A percentile compares a stretch with the other conserved stretches of the same genome.
These are phyloP conservation scores for Iphiclides podalirius DNA, from an alignment of 2,888 invertebrate genomes.

Conservation along the genomic window DNA sequence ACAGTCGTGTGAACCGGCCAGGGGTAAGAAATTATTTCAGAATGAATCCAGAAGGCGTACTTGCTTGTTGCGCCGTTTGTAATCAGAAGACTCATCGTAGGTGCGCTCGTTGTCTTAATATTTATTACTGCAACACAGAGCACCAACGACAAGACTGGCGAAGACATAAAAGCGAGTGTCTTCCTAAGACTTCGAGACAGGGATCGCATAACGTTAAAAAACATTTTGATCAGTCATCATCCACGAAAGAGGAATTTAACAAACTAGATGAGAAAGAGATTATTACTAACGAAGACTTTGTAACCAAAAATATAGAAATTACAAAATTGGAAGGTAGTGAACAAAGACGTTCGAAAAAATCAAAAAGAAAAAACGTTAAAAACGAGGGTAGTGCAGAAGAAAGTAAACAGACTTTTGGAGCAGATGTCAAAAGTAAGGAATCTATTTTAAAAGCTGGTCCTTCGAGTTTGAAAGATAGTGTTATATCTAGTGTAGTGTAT, in stretches of 20 bases:
- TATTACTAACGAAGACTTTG: slow-evolving; percentile 33
- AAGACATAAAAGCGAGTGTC: slow-evolving; percentile 84
- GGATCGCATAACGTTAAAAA: slow-evolving; percentile 47
- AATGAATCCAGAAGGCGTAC: slow-evolving; percentile 72
- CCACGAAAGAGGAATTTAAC: slow-evolving; percentile 43
- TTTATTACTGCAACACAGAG: slow-evolving; percentile 88
- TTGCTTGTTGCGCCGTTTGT: slow-evolving; percentile 81
- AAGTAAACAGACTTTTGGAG: slow-evolving; percentile 46
- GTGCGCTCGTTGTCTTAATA: slow-evolving; percentile 86
- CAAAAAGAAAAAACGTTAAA: slow-evolving; percentile 47
- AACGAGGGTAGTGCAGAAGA: slow-evolving; percentile 51
- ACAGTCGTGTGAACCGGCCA: slow-evolving; percentile 51
- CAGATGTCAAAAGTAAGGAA: slow-evolving; percentile 29
- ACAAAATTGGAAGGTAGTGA: slow-evolving; percentile 40
- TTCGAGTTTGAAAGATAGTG: slow-evolving; percentile 46
- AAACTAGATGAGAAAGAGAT: slow-evolving; percentile 42
- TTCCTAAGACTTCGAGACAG: slow-evolving; percentile 62
- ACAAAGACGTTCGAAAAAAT: slow-evolving; percentile 48
- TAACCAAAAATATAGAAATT: slow-evolving; percentile 25
- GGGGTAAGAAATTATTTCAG: slow-evolving; percentile 55
- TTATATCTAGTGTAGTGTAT: slow-evolving; percentile 72
- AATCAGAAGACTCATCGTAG: slow-evolving; percentile 82
- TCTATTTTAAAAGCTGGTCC: slow-evolving; percentile 25
- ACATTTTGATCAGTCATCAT: slow-evolving; percentile 41
- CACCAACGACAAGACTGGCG: slow-evolving; percentile 91